Evolutionary conservation across 2,797 vertebrate genomes (phyloP), one percentile per base, ranked within the genome.

Genomic region (Ptychobarbus kaznakovi): DNA sequence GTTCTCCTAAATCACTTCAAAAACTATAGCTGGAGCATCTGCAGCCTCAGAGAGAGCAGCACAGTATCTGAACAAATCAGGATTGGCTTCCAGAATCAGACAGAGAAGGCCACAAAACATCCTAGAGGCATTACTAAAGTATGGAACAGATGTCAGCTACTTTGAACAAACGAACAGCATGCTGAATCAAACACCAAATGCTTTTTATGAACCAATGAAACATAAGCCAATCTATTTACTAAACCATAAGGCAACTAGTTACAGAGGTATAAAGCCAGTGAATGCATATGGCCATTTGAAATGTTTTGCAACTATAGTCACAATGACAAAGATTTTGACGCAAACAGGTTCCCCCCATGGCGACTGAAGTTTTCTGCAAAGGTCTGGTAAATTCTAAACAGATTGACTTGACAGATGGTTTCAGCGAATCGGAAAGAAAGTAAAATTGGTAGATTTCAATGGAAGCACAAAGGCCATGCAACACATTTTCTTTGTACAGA

Each of bases 151-250:
- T 81, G 72, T 81, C 78, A 81, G 72, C 49, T 61, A 38, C 86
- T 81, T 40, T 79, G 82, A 83, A 86, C 78, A 81, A 86, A 87
- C 56, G n/a, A 76, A 85, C 66, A 81, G 66, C 78, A 82, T 56
- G 86, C 85, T 58, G 70, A 86, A 75, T 83, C 51, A 46, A 69
- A 49, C 80, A 73, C 75, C 76, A 80, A 84, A 56, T 80, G 85
- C 53, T 82, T 49, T 28, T 80, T 68, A 73, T 75, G 32, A 80
- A 83, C 28, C 80, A 74, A 79, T 61, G 15, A 84, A 82, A 75
- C 81, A 74, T 51, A 68, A 82, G 44, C 58, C 15, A n/a, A 20
- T 66, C 56, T 32, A 44, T 51, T 85, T 53, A 77, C 38, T 53
- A 75, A 69, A 81, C 38, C 83, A 87, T 49, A 81, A 75, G 81